phyloP scores from a whole-genome alignment of 2,113 vertebrate genomes.

The Collichthys lucidus region DNA sequence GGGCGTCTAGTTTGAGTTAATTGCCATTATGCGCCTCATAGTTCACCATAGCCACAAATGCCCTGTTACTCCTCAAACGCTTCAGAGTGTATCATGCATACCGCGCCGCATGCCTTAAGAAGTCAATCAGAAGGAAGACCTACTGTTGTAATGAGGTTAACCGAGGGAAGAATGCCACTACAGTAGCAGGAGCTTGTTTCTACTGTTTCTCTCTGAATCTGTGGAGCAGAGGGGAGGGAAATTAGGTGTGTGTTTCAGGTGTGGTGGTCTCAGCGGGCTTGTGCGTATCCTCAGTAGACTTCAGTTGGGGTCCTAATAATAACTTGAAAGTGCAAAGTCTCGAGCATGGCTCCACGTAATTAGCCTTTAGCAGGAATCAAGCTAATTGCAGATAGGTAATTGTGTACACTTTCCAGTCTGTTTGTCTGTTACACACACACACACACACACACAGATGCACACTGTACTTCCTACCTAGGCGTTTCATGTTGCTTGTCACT shows the following conservation, averaged over 20 bases:
- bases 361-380: constrained; percentile 86
- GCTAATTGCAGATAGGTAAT: constrained; percentile 86
- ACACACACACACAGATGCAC: constrained; percentile 39
- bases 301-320: constrained; percentile 86
- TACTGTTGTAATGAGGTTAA: constrained; percentile 71
- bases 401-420: constrained; percentile 79
- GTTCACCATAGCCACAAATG: constrained; percentile 41
- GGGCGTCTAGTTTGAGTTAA: constrained; percentile 45
- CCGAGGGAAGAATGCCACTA: constrained; percentile 76
- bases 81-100: constrained; percentile 24
- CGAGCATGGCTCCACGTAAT: constrained; percentile 82
- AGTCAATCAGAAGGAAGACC: constrained; percentile 49
- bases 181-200: constrained; percentile 67
- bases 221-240: constrained; percentile 80
- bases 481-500: constrained; percentile 83
- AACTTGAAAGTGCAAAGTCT: constrained; percentile 87
- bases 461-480: constrained; percentile 67
- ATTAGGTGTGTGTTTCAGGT: constrained; percentile 85
- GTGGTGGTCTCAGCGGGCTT: constrained; percentile 73
- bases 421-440: constrained; percentile 71
- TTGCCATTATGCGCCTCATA: constrained; percentile 39
- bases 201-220: constrained; percentile 66
- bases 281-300: constrained; percentile 78
- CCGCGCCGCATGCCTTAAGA: constrained; percentile 35
- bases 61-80: constrained; percentile 18